Conservation (phyloP, 2,888 invertebrate genomes). For the Muschampia plurimacula region DNA sequence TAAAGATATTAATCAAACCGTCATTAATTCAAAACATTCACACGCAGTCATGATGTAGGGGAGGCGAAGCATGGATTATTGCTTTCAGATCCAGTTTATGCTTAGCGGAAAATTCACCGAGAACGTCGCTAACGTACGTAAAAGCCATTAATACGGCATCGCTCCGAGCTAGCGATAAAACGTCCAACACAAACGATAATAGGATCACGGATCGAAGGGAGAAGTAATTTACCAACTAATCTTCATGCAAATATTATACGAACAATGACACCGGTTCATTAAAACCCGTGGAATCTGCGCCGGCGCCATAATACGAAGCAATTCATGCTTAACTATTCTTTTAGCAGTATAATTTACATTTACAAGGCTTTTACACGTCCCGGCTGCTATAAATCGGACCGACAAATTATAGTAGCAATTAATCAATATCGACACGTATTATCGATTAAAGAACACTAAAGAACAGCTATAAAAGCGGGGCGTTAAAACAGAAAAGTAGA, state of each 20-base stretch:
- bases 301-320: slow-evolving; percentile 16
- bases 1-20: slow-evolving; percentile 28
- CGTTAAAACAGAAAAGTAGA: slow-evolving; percentile 52
- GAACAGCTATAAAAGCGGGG: slow-evolving; percentile 26
- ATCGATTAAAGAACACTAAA: slow-evolving; percentile 41
- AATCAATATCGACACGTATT: slow-evolving; percentile 39
- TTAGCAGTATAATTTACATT: slow-evolving; percentile 40
- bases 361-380: slow-evolving; percentile 30
- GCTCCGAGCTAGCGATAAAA: slow-evolving; percentile 37
- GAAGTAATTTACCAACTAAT: slow-evolving; percentile 73
- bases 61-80: slow-evolving; percentile 32
- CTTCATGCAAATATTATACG: slow-evolving; percentile 72
- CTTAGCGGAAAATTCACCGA: slow-evolving; percentile 35
- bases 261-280: slow-evolving; percentile 60
- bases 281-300: slow-evolving; percentile 46
- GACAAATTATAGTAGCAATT: slow-evolving; percentile 40
- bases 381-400: slow-evolving; percentile 51
- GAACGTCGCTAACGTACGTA: slow-evolving; percentile 38
- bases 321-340: slow-evolving; percentile 32
- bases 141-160: slow-evolving; percentile 39
- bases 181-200: slow-evolving; percentile 49
- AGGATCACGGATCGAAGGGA: slow-evolving; percentile 52
- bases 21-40: slow-evolving; percentile 29
- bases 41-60: slow-evolving; percentile 25
- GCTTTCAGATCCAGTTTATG: slow-evolving; percentile 35